Percentiles rank a stretch among this genome's conserved stretches.
These are phyloP conservation scores for Drosophila setifemur DNA, from an alignment of 1,140 invertebrate species.

Conservation along the genomic window DNA sequence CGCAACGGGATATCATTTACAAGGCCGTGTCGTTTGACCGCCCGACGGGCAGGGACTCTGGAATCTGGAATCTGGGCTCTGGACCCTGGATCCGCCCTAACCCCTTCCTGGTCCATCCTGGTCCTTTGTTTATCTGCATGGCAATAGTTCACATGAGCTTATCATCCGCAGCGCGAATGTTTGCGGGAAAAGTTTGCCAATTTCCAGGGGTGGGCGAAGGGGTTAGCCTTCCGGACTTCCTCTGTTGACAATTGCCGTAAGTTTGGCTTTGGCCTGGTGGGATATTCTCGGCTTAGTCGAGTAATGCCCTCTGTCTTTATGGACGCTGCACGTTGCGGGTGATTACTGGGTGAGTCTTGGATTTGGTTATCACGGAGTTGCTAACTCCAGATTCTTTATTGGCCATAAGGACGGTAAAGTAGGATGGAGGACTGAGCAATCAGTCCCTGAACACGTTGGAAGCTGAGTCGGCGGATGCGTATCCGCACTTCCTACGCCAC, in stretches of 20 bases:
- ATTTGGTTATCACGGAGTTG: constrained; percentile 44
- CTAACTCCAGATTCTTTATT: constrained; percentile 32
- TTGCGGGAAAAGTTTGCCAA: constrained; percentile 70
- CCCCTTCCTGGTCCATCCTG: constrained; percentile 16
- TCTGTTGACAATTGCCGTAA: constrained; percentile 31
- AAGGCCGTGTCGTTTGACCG: constrained; percentile 58
- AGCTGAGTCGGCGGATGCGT: background rate
- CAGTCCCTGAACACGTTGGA: background rate
- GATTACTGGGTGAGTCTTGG: constrained; percentile 41
- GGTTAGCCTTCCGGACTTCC: constrained; percentile 50
- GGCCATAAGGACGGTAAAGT: too few species aligned
- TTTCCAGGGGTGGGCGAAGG: constrained; percentile 50
- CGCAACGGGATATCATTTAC: constrained; percentile 82
- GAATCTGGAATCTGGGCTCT: too few species aligned
- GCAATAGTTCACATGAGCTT: constrained; percentile 81
- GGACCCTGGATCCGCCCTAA: constrained; percentile 8
- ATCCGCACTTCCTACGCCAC: constrained; percentile 27
- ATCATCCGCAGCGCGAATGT: constrained; percentile 61
- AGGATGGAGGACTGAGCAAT: too few species aligned
- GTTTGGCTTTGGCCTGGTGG: constrained; percentile 39
- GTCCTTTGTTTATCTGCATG: constrained; percentile 71
- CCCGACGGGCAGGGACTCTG: constrained; percentile 32
- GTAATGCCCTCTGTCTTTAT: constrained; percentile 66
- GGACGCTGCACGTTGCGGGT: constrained; percentile 26
- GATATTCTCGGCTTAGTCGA: constrained; percentile 76